Conservation (phyloP, 2,113 vertebrate species). For the Progne subis region DNA sequence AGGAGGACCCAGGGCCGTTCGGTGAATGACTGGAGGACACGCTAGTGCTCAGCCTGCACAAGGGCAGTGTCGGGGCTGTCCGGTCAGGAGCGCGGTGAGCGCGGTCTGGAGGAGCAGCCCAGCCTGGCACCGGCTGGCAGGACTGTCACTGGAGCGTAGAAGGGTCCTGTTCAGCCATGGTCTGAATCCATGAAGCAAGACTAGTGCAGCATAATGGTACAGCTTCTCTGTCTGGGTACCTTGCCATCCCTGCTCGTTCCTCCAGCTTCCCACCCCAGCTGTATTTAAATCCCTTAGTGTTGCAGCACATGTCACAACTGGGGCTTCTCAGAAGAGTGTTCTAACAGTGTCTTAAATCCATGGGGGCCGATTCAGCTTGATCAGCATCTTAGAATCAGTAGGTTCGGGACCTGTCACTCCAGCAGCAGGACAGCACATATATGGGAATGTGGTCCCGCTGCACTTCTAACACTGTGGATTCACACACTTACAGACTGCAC, state of each 20-base stretch:
- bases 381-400: neutral
- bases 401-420: neutral
- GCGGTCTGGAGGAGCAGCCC: neutral
- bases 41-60: neutral
- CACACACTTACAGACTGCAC: neutral
- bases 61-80: neutral
- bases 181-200: neutral
- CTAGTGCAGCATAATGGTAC: neutral
- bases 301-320: neutral
- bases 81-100: fast-evolving
- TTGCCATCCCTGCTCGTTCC: neutral
- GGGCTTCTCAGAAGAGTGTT: neutral
- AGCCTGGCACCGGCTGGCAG: neutral
- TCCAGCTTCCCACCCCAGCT: neutral
- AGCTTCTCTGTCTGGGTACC: neutral
- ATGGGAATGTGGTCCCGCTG: neutral
- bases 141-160: neutral
- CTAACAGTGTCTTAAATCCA: neutral
- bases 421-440: neutral
- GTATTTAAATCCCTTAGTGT: neutral
- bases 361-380: neutral
- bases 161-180: neutral
- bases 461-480: neutral
- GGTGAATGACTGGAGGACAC: neutral
- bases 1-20: neutral